Conservation (phyloP, 2,888 invertebrate species). For the Proisotoma minuta region DNA sequence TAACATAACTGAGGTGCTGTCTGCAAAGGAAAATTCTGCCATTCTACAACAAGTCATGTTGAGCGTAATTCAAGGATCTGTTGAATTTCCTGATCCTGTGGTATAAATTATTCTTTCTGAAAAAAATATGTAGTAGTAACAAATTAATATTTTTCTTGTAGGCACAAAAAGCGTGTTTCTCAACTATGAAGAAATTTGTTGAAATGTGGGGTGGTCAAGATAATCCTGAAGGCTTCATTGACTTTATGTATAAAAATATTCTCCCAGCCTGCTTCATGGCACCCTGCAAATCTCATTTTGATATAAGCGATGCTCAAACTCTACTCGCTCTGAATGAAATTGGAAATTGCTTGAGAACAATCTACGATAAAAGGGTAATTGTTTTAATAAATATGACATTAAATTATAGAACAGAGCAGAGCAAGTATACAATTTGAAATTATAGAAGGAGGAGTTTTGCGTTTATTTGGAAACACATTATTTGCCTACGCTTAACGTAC, state of each 20-base stretch:
- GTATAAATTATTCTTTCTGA: constrained; percentile 41
- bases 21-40: constrained; percentile 47
- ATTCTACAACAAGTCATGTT: constrained; percentile 52
- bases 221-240: constrained; percentile 53
- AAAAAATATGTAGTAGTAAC: not conserved
- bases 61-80: constrained; percentile 55
- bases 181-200: constrained; percentile 53
- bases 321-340: constrained; percentile 51
- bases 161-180: constrained; percentile 55
- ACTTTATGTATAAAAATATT: constrained; percentile 55
- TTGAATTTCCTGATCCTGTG: constrained; percentile 55
- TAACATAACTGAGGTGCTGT: constrained; percentile 53
- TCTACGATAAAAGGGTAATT: constrained; percentile 49
- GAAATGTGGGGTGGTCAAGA: constrained; percentile 54
- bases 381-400: not conserved
- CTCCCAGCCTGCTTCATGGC: constrained; percentile 56
- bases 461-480: constrained; percentile 52
- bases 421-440: constrained; percentile 11
- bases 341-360: constrained; percentile 49
- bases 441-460: constrained; percentile 53
- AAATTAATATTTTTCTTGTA: constrained; percentile 37
- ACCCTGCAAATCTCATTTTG: constrained; percentile 55
- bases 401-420: not conserved
- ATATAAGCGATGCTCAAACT: constrained; percentile 55
- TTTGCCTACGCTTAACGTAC: constrained; percentile 52